phyloP scores from a whole-genome alignment of 2,113 vertebrate species.

The Dissostichus mawsoni region DNA sequence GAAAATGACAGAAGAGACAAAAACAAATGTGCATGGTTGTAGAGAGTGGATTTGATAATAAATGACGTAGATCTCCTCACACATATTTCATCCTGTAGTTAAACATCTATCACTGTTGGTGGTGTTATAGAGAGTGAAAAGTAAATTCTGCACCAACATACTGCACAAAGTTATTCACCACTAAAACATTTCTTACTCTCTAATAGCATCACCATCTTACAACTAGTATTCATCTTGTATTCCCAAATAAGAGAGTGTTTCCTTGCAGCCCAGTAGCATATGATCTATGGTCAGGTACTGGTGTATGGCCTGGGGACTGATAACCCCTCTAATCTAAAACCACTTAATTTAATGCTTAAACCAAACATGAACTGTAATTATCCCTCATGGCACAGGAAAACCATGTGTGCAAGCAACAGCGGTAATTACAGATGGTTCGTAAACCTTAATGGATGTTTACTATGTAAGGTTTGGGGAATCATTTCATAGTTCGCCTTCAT shows the following conservation, averaged over 20 bases:
- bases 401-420: background rate
- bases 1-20: background rate
- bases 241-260: background rate
- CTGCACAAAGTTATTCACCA: constrained; percentile 2
- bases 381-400: background rate
- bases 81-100: background rate
- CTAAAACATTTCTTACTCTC: background rate
- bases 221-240: constrained; percentile 13
- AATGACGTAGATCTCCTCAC: no score
- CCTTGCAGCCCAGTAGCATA: background rate
- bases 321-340: constrained; percentile 2
- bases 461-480: background rate
- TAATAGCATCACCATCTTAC: background rate
- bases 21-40: background rate
- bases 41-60: background rate
- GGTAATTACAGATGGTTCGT: background rate
- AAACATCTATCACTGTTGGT: background rate
- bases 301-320: background rate
- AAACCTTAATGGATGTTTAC: constrained; percentile 2
- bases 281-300: background rate
- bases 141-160: background rate
- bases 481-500: background rate
- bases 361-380: background rate
- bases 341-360: constrained; percentile 7
- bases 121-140: background rate